Percentiles rank a stretch among this genome's conserved stretches.
phyloP scores from a whole-genome alignment of 2,888 invertebrate genomes.

The Drosophila ochracea region DNA sequence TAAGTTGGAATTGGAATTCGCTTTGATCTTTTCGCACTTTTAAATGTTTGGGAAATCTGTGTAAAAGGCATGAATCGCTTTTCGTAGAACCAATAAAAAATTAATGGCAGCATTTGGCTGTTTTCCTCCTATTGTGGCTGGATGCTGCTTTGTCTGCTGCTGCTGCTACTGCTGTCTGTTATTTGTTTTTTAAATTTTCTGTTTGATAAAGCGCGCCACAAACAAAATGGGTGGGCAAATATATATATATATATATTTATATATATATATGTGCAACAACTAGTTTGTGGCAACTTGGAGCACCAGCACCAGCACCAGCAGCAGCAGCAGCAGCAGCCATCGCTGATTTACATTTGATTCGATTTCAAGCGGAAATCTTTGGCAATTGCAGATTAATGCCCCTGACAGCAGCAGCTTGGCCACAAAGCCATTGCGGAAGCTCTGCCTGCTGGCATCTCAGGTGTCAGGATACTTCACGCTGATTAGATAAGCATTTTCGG shows the following conservation, averaged over 20 bases:
- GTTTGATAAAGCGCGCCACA: conserved; percentile 77
- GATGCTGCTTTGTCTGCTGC: conserved; percentile 42
- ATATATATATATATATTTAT: conserved; percentile 17
- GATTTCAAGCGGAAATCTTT: conserved; percentile 79
- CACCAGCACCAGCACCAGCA: background rate
- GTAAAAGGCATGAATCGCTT: conserved; percentile 77
- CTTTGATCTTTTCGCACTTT: conserved; percentile 81
- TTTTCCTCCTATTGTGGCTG: conserved; percentile 38
- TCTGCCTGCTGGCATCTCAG: conserved; percentile 71
- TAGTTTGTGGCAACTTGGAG: conserved; percentile 69
- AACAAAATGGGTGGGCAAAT: conserved; percentile 79
- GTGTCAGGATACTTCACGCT: conserved; percentile 84
- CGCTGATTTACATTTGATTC: conserved; percentile 77
- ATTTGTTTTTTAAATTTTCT: conserved; percentile 80
- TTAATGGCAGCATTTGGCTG: conserved; percentile 67
- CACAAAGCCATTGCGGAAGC: conserved; percentile 24
- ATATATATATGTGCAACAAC: conserved; percentile 70
- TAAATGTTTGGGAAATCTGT: conserved; percentile 81
- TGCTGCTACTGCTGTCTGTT: conserved; percentile 49
- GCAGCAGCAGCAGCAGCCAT: conserved; percentile 23
- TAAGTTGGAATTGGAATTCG: conserved; percentile 76
- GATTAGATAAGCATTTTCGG: conserved; percentile 84
- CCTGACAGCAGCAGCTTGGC: conserved; percentile 64
- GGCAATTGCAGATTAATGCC: conserved; percentile 85
- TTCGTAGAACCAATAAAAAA: conserved; percentile 80